Conservation (phyloP, 2,113 vertebrate genomes). For the Silurus asotus region DNA sequence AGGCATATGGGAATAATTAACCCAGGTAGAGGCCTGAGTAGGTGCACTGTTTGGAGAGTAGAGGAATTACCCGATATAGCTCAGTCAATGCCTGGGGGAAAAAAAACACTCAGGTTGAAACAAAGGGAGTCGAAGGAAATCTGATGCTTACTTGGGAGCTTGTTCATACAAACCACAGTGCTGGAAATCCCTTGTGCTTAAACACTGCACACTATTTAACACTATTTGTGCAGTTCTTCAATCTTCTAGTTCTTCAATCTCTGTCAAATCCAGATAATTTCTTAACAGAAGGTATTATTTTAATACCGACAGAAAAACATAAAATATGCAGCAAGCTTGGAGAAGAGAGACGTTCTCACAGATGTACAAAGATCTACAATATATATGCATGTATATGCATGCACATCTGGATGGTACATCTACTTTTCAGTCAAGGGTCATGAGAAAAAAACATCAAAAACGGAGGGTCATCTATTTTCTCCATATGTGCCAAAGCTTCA, state of each 20-base stretch:
- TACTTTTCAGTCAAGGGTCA: constrained; percentile 27
- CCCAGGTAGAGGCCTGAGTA: constrained; percentile 18
- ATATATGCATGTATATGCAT: neutral
- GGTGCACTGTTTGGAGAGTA: constrained; percentile 26
- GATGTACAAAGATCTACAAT: no score
- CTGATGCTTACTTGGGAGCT: constrained; percentile 6
- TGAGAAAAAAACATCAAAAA: constrained; percentile 20
- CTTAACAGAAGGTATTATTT: constrained; percentile 47
- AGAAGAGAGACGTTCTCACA: constrained; percentile 54
- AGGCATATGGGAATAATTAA: constrained; percentile 33
- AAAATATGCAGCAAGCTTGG: constrained; percentile 55
- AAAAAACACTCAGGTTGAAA: constrained; percentile 5
- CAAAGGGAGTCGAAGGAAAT: constrained; percentile 21
- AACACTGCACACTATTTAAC: neutral
- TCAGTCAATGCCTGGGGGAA: neutral
- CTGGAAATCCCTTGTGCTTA: constrained; percentile 27
- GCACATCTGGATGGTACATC: constrained; percentile 20
- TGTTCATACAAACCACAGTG: neutral
- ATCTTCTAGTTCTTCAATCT: no score
- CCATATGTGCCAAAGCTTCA: constrained; percentile 14
- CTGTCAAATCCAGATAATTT: neutral
- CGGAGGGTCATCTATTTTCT: neutral
- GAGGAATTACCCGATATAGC: constrained; percentile 19
- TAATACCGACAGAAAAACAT: constrained; percentile 26
- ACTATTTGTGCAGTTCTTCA: neutral